These are phyloP conservation scores for Telmatherina bonti DNA, from an alignment of 2,797 vertebrate genomes.

Conservation along the genomic window DNA sequence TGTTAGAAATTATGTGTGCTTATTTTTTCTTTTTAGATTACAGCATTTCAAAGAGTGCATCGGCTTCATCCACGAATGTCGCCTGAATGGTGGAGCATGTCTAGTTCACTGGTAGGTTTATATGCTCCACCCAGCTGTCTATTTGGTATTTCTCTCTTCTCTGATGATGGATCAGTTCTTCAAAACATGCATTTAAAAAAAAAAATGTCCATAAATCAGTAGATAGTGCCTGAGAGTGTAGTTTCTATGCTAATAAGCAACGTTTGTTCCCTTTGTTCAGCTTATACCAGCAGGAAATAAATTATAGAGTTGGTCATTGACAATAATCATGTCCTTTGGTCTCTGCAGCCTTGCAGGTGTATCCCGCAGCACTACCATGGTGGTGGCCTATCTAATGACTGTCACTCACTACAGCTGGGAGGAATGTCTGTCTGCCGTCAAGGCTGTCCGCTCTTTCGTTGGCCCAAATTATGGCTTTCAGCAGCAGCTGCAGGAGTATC, in stretches of 20 bases:
- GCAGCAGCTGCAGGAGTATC: conserved; percentile 90
- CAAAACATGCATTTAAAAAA: background rate
- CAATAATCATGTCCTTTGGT: background rate
- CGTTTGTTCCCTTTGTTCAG: background rate
- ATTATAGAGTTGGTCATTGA: background rate
- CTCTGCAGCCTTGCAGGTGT: conserved; percentile 88
- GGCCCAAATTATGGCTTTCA: conserved; percentile 92
- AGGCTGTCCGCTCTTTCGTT: conserved; percentile 85
- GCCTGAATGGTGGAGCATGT: conserved; percentile 87
- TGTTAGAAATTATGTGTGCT: background rate
- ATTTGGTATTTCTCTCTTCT: background rate
- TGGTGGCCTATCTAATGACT: conserved; percentile 93
- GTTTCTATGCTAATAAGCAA: background rate
- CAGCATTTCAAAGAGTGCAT: conserved; percentile 92
- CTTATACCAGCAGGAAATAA: background rate
- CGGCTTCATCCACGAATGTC: conserved; percentile 89
- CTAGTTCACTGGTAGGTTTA: conserved; percentile 90
- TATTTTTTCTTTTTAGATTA: conserved; percentile 74
- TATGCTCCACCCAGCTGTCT: conserved; percentile 4
- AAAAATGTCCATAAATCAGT: background rate
- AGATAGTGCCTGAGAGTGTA: background rate
- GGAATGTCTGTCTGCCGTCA: conserved; percentile 88
- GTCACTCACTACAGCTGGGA: conserved; percentile 88
- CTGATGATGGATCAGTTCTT: background rate
- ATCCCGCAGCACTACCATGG: conserved; percentile 90